These are phyloP conservation scores for Thymelicus lineola DNA, from an alignment of 2,888 invertebrate genomes.

Conservation along the genomic window DNA sequence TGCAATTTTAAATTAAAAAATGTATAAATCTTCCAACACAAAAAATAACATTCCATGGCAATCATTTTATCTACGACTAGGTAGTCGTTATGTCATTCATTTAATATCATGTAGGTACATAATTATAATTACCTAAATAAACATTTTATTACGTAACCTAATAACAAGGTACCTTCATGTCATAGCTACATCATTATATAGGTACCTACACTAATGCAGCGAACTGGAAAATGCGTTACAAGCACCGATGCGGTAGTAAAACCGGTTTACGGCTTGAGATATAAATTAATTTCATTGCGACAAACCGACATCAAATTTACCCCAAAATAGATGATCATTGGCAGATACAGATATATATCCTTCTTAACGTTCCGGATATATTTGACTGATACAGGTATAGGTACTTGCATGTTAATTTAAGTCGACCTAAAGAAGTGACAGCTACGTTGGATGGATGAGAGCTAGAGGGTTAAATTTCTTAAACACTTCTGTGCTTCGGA, in stretches of 20 bases:
- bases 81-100: too few species aligned
- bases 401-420: too few species aligned
- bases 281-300: conserved; percentile 66
- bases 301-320: conserved; percentile 50
- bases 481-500: too few species aligned
- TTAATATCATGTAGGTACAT: not conserved
- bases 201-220: too few species aligned
- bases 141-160: not conserved
- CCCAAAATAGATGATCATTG: conserved; percentile 22
- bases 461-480: too few species aligned
- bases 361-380: not conserved
- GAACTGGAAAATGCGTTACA: conserved; percentile 12
- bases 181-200: not conserved
- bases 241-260: conserved; percentile 60
- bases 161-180: not conserved
- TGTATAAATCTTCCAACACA: too few species aligned
- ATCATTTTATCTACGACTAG: too few species aligned
- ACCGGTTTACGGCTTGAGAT: conserved; percentile 68
- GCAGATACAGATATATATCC: not conserved
- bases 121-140: too few species aligned
- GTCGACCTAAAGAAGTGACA: too few species aligned
- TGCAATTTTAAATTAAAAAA: too few species aligned
- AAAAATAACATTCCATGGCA: too few species aligned
- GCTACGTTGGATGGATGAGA: too few species aligned
- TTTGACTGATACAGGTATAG: not conserved